Base-by-base conservation (phyloP, 2,888 invertebrate genomes). In the Erpobdella octoculata region DNA sequence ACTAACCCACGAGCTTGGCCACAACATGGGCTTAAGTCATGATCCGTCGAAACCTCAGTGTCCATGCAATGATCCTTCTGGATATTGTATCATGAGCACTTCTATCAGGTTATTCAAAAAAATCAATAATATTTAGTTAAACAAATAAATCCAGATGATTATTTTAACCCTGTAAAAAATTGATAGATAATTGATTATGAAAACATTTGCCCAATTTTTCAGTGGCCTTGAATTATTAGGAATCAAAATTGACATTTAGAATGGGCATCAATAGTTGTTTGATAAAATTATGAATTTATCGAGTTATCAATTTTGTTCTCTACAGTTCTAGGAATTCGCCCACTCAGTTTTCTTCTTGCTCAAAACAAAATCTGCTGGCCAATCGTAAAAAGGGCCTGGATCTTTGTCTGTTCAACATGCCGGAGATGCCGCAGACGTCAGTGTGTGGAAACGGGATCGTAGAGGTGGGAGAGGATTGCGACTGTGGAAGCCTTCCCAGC, bases 401-500 rank as follows among this genome's bases (percentile, higher is more conserved):
- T n/a, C 15, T 69, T 15, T 69, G 69, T 31, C 37, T 69, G 36
- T 48, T 21, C 36, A 69, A 69, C 69, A 35, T 53, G 33, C 69
- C 69, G 1, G 12, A 69, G 15, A 31, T 38, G 12, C 12, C 58
- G 31, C 21, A 28, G 35, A 9, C 33, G n/a, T 12, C 69, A n/a
- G 37, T 36, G 33, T 69, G 69, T 58, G 69, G 69, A 0, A 69
- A 69, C 58, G 69, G 69, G 18, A 33, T 69, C 35, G 15, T 69
- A 18, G 69, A 69, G 25, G 18, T 21, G 15, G 58, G 58, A 12
- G 69, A 69, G 58, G 36, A 53, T 21, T 69, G 69, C n/a, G 69
- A 69, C 35, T 69, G 69, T 69, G 69, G 69, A 3, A 36, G 69
- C n/a, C n/a, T 69, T n/a, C 69, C 69, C 12, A 12, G 46, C 15